Evolutionary conservation across 2,113 vertebrate genomes (phyloP), one percentile per base, ranked within the genome.

Genomic region (Lipotes vexillifer): DNA sequence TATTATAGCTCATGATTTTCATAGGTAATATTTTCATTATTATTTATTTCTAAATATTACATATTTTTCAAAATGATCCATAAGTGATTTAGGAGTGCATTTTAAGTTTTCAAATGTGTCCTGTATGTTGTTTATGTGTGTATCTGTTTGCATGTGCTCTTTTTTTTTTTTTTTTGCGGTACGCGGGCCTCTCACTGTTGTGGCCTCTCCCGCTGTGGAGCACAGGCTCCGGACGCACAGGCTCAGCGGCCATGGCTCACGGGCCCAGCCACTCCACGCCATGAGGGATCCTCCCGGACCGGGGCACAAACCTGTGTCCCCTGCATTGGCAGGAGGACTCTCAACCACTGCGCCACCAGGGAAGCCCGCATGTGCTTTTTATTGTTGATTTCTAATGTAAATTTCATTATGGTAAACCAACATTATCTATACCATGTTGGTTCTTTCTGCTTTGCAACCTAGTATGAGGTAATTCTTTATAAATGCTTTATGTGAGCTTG

Each of bases 361-460:
- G 44, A 44, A 44, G 44, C 44, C 44, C 44, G 14, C 23, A 46
- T 94, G 92, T 88, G 33, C 41, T 90, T 80, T 93, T 69, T 49
- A 80, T 57, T 78, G 12, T 18, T 93, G 18, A 93, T 93, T 75
- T 87, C 61, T 90, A 83, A 89, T 65, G 75, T 94, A 75, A 95
- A 69, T 86, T 81, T 49, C 61, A 74, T 81, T 90, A 17, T 65
- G 36, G 31, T 57, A 69, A 92, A 36, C 41, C 88, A 94, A 81
- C 5, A 78, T 91, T 91, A 21, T 68, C 13, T 89, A 13, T 87
- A 78, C 1, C 20, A 71, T 78, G 59, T 36, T 59, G 18, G 23
- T 87, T 83, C 44, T 90, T 87, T 90, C 9, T 55, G 65, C 61
- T 93, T 88, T 49, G 8, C 27, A 89, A 63, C 9, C 10, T 88